Evolutionary conservation across 2,113 vertebrate species (phyloP).

Genomic region (Cervus canadensis): DNA sequence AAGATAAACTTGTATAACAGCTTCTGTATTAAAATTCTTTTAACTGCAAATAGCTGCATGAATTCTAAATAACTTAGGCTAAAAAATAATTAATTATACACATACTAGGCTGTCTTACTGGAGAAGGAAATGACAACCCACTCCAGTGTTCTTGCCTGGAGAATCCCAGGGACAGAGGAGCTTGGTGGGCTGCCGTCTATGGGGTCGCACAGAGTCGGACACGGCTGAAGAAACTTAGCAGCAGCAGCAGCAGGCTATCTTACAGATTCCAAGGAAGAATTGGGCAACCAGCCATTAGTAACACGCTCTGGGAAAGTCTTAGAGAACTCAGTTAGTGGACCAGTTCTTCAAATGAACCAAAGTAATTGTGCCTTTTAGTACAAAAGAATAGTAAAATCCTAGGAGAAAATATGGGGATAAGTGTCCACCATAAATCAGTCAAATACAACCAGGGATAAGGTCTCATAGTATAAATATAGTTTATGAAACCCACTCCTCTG

Average conservation of each 20-base stretch:
- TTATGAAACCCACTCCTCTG: neutral
- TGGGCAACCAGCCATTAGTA: neutral
- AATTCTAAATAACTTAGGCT: neutral
- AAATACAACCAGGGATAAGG: neutral
- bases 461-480: neutral
- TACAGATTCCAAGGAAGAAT: neutral
- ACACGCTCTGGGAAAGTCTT: neutral
- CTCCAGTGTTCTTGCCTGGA: neutral
- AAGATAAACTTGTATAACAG: neutral
- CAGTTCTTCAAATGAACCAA: neutral
- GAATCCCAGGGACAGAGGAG: neutral
- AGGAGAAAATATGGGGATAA: neutral
- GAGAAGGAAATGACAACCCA: too few relatives aligned
- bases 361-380: neutral
- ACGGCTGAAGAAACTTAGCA: neutral
- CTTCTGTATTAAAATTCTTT: neutral
- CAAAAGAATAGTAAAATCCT: neutral
- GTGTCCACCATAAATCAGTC: neutral
- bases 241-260: neutral
- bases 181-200: neutral
- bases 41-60: neutral
- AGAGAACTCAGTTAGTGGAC: neutral
- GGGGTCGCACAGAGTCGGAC: neutral
- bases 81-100: neutral
- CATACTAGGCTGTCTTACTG: neutral